Conservation (phyloP, 2,888 invertebrate species). For the Conops quadrifasciatus region DNA sequence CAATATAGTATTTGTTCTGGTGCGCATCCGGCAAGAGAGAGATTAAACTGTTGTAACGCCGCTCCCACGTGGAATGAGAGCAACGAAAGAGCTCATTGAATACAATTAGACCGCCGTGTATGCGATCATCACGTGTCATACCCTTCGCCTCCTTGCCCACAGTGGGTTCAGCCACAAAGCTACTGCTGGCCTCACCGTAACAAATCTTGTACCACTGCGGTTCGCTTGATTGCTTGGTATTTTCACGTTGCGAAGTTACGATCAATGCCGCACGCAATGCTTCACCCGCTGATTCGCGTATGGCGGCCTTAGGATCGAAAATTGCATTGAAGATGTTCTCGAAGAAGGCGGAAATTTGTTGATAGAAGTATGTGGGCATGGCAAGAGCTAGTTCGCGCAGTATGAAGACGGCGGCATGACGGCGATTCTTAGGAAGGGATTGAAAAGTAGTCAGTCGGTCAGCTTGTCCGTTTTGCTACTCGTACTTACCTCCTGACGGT, state of each 20-base stretch:
- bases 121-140: constrained; percentile 85
- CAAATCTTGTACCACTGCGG: constrained; percentile 94
- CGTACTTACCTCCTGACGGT: constrained; percentile 76
- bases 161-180: constrained; percentile 73
- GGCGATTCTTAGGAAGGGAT: constrained; percentile 71
- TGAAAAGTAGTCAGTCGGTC: constrained; percentile 19
- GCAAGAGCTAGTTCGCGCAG: constrained; percentile 92
- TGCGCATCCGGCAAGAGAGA: constrained; percentile 66
- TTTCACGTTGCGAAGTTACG: constrained; percentile 94
- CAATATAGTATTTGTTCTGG: constrained; percentile 52
- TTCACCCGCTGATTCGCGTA: constrained; percentile 92
- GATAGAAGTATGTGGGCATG: constrained; percentile 97
- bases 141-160: constrained; percentile 74
- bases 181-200: constrained; percentile 86
- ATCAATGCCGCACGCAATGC: constrained; percentile 94
- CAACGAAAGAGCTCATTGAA: constrained; percentile 93
- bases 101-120: constrained; percentile 91
- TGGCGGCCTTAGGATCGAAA: constrained; percentile 88
- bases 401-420: constrained; percentile 92
- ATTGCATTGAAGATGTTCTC: constrained; percentile 92
- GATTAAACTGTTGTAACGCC: constrained; percentile 78
- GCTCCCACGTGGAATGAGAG: constrained; percentile 88
- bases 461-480: not conserved
- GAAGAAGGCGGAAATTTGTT: constrained; percentile 92
- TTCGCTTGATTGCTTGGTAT: constrained; percentile 89